Conservation (phyloP, 1,140 invertebrate genomes). For the Brachionus rubens region DNA sequence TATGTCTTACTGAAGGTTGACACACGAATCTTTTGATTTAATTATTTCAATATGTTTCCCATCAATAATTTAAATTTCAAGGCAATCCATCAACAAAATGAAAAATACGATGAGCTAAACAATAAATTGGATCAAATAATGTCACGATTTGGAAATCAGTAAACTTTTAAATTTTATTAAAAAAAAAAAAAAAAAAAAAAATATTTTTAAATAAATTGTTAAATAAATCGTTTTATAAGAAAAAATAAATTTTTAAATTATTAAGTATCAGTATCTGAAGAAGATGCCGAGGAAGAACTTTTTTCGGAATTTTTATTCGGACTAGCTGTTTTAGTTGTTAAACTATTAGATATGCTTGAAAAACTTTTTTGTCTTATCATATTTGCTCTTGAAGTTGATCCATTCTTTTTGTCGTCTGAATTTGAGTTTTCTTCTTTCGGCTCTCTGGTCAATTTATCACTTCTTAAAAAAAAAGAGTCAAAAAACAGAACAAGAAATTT, state of each 20-base stretch:
- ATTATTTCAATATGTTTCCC: too few species aligned
- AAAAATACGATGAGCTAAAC: background rate
- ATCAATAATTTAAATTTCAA: too few species aligned
- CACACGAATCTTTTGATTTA: too few species aligned
- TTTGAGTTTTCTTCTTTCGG: background rate
- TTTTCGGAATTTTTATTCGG: background rate
- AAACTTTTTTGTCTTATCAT: background rate
- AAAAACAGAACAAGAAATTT: too few species aligned
- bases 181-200: background rate
- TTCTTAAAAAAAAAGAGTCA: too few species aligned
- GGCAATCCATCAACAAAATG: slow-evolving; percentile 4
- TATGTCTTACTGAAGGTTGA: too few species aligned
- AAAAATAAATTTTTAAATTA: background rate
- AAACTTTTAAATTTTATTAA: too few species aligned
- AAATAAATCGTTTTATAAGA: background rate
- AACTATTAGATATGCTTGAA: background rate
- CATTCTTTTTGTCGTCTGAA: background rate
- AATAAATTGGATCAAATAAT: background rate
- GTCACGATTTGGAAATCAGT: background rate
- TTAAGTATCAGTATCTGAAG: slow-evolving; percentile 29
- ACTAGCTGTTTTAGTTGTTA: background rate
- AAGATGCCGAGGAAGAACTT: background rate
- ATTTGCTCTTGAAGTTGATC: background rate
- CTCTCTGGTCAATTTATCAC: background rate
- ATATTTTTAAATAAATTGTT: background rate